Evolutionary conservation across 1,140 invertebrate genomes (phyloP), one percentile per base, ranked within the genome.

Genomic region (Pentalonia nigronervosa): DNA sequence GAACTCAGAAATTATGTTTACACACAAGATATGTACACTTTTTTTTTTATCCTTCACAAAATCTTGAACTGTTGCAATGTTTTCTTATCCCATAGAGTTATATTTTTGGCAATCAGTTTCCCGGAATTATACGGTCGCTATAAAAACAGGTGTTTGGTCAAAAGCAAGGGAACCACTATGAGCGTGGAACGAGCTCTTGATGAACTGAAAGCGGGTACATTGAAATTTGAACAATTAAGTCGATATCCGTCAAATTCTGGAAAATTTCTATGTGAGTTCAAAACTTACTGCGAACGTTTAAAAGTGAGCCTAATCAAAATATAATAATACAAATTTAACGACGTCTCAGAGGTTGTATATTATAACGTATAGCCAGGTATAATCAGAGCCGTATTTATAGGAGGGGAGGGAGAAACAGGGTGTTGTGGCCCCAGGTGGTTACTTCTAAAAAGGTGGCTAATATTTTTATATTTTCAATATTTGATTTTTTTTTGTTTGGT

Each of bases 21-120:
- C 30, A 67, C 60, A 67, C 30, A 60, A 60, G 0, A 67, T 14
- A 67, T 67, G 0, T n/a, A n/a, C n/a, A n/a, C n/a, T n/a, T 25
- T 60, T n/a, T 76, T n/a, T 7, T 25, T 25, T 30, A 25, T 30
- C 25, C 6, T 17, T 17, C 17, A 76, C 6, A n/a, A n/a, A n/a
- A 67, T 67, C 14, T 14, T n/a, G 0, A 30, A 76, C n/a, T n/a
- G 30, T 76, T 6, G 30, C 17, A 76, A 76, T 30, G 14, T 76
- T n/a, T 76, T 76, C 14, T 88, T 34, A 17, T 25, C 8, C 7
- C 4, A 3, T 36, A 93, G 91, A 9, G 48, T 93, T 8, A 41
- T 93, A 86, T 93, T 93, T 56, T 84, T 86, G 81, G 91, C 47
- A 6, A 34, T 56, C 7, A 50, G 53, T 36, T 93, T 50, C 0